Percentiles rank a stretch among this genome's conserved stretches.
Conservation (phyloP, 1,140 invertebrate species). For the Leucophenga varia region DNA sequence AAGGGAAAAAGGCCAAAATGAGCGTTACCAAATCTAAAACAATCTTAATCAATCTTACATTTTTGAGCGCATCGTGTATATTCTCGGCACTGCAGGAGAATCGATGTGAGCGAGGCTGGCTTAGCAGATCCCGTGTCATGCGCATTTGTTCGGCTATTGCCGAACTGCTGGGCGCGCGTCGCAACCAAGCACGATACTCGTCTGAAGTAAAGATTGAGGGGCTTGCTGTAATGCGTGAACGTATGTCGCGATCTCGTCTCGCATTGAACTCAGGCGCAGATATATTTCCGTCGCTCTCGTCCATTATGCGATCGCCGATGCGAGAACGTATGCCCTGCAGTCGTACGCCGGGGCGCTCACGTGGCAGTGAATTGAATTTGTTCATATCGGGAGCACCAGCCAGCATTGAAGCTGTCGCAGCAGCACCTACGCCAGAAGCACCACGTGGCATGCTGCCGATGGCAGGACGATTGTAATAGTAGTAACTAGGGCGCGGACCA, state of each 20-base stretch:
- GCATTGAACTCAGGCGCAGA: conserved; percentile 79
- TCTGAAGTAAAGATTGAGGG: conserved; percentile 80
- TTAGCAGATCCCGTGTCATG: conserved; percentile 67
- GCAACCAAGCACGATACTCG: conserved; percentile 87
- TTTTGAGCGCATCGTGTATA: conserved; percentile 77
- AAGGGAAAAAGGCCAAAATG: not conserved
- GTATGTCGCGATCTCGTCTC: conserved; percentile 61
- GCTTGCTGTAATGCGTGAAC: conserved; percentile 46
- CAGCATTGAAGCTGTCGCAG: conserved; percentile 43
- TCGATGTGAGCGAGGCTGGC: conserved; percentile 68
- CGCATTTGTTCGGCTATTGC: conserved; percentile 89
- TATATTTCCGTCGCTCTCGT: conserved; percentile 79
- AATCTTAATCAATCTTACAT: conserved; percentile 60
- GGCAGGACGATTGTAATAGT: conserved; percentile 66
- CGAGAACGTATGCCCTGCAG: conserved; percentile 47
- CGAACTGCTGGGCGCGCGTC: conserved; percentile 85
- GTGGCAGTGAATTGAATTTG: conserved; percentile 74
- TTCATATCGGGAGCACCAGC: conserved; percentile 49
- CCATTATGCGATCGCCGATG: conserved; percentile 61
- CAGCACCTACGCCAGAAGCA: conserved; percentile 56
- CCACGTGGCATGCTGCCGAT: conserved; percentile 58
- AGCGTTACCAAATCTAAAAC: not conserved
- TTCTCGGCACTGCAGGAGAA: conserved; percentile 90
- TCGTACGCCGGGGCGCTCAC: conserved; percentile 66
- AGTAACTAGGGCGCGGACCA: conserved; percentile 74